These are phyloP conservation scores for Lomographa bimaculata DNA, from an alignment of 2,888 invertebrate genomes.

Conservation along the genomic window DNA sequence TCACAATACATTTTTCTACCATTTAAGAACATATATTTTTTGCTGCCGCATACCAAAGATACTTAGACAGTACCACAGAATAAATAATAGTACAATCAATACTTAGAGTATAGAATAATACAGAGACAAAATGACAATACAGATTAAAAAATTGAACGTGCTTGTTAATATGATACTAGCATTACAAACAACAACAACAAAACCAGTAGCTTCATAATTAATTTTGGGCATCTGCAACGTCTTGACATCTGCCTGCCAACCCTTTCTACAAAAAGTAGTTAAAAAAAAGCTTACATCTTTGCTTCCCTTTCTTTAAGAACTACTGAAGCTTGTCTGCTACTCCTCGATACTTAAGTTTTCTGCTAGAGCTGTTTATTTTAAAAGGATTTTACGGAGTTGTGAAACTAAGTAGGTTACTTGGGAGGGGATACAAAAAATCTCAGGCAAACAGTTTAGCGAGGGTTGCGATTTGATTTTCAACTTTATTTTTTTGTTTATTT, in stretches of 20 bases:
- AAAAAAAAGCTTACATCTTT: slow-evolving; percentile 32
- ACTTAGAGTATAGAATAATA: too few species aligned
- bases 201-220: slow-evolving; percentile 61
- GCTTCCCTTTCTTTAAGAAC: slow-evolving; percentile 23
- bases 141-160: too few species aligned
- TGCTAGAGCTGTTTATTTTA: slow-evolving; percentile 36
- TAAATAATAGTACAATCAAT: too few species aligned
- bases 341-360: slow-evolving; percentile 19
- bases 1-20: slow-evolving; percentile 5
- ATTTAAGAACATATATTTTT: slow-evolving; percentile 3
- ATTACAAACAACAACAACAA: slow-evolving; percentile 3
- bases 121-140: too few species aligned
- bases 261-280: slow-evolving; percentile 41
- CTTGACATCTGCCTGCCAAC: slow-evolving; percentile 64
- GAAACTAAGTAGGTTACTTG: too few species aligned
- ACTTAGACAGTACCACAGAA: neutral
- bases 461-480: too few species aligned
- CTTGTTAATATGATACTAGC: neutral
- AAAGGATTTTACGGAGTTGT: slow-evolving; percentile 5
- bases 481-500: too few species aligned
- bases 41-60: slow-evolving; percentile 11
- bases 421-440: too few species aligned
- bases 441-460: too few species aligned
- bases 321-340: slow-evolving; percentile 29
- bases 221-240: slow-evolving; percentile 58